phyloP scores from a whole-genome alignment of 2,113 vertebrate species.

The Apodemus sylvaticus region DNA sequence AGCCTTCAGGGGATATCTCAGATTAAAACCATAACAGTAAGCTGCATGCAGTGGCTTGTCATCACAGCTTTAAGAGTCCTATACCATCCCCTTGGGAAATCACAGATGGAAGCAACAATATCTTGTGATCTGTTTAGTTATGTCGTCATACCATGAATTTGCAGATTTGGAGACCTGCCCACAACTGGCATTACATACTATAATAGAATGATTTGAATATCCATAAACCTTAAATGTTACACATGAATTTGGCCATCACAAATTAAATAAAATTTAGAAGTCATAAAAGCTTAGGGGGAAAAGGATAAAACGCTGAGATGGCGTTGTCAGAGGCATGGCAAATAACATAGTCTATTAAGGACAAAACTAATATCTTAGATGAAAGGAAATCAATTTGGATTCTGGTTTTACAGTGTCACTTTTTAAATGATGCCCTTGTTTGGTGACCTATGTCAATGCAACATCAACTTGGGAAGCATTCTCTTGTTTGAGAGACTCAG shows the following conservation, averaged over 20 bases:
- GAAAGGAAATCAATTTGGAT: background rate
- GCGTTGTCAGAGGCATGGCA: background rate
- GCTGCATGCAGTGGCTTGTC: background rate
- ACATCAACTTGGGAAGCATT: background rate
- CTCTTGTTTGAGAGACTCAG: background rate
- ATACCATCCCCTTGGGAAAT: background rate
- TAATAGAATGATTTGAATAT: background rate
- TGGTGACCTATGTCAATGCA: background rate
- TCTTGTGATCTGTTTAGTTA: conserved; percentile 3
- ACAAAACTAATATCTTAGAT: background rate
- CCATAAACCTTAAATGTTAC: background rate
- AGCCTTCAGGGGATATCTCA: background rate
- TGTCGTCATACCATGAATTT: conserved; percentile 42
- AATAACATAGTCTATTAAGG: background rate
- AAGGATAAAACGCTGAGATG: background rate
- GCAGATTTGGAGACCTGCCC: background rate
- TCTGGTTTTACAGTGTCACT: conserved; percentile 42
- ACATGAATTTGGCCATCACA: background rate
- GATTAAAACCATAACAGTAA: background rate
- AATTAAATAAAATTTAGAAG: conserved; percentile 50
- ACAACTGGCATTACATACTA: conserved; percentile 18
- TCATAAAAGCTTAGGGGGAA: background rate
- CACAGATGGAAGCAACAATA: background rate
- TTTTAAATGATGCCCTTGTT: conserved; percentile 37
- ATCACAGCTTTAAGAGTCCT: background rate